Evolutionary conservation across 1,140 invertebrate species (phyloP), one percentile per base, ranked within the genome.

Genomic region (Helicoverpa zea): DNA sequence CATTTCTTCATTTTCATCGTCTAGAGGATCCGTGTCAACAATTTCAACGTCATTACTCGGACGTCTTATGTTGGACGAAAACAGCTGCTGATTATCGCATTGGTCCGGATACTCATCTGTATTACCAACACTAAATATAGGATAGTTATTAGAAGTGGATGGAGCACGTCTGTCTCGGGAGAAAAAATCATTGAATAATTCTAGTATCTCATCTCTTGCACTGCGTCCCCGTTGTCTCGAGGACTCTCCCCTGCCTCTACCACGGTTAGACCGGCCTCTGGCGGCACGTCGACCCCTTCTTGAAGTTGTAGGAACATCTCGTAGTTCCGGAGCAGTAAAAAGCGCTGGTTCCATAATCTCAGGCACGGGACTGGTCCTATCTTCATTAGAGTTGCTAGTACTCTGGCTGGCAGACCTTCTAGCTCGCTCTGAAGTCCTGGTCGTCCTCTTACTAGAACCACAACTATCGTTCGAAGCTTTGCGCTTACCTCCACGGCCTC

Each of bases 1-100:
- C 29, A 93, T 49, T 79, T 92, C 88, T 81, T 94, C 92, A 61
- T 94, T 94, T 11, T 90, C 88, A 16, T 87, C 84, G 23, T 83
- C 79, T n/a, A 72, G 13, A n/a, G 73, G 58, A 11, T 87, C 86
- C 13, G 72, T 30, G 9, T 88, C 85, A 30, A 86, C 86, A 7
- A 88, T 18, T 9, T 86, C 61, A 2, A 87, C 72, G 47, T 83
- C 75, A 13, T 74, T 70, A 23, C 23, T 66, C 0, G 12, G 12
- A 0, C 16, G 76, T 76, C 13, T 81, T 79, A 43, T 7, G 35
- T 43, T 43, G 9, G 49, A 61, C 83, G 79, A 84, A 72, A 94
- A 94, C 47, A 94, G 72, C 13, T 81, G 29, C 63, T 90, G 82
- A n/a, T 83, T 59, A 52, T 90, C 84, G 0, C 81, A 87, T 12